Evolutionary conservation across 2,888 invertebrate genomes (phyloP).

Genomic region (Aspidiotus rigidus): DNA sequence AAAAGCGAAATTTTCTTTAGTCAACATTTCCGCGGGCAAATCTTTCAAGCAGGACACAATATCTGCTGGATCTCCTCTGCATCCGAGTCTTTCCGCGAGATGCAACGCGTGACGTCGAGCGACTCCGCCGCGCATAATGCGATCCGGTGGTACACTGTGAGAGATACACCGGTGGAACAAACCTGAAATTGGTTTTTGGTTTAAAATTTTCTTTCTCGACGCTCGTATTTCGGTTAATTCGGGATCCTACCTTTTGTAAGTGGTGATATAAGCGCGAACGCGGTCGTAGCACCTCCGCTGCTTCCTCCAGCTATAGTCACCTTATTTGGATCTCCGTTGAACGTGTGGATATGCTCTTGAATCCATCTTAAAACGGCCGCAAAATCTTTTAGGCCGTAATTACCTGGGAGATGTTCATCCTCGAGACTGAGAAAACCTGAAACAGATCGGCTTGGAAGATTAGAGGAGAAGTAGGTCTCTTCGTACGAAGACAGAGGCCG

Average conservation of each 20-base stretch:
- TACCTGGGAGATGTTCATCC: conserved; percentile 35
- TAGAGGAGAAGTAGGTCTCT: too few relatives aligned
- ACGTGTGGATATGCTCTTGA: conserved; percentile 29
- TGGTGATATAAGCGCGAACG: conserved; percentile 36
- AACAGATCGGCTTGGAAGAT: neutral
- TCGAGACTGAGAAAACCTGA: conserved; percentile 35
- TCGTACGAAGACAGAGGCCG: too few relatives aligned
- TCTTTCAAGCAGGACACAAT: conserved; percentile 56
- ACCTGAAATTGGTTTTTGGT: conserved; percentile 42
- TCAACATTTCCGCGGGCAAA: conserved; percentile 51
- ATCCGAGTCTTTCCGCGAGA: conserved; percentile 54
- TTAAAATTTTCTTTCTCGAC: neutral
- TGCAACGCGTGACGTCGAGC: conserved; percentile 53
- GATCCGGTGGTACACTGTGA: conserved; percentile 59
- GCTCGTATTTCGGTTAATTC: neutral
- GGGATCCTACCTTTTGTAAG: conserved; percentile 32
- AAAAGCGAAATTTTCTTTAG: neutral
- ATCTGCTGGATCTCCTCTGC: conserved; percentile 49
- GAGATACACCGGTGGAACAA: conserved; percentile 56
- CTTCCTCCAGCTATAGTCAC: conserved; percentile 37
- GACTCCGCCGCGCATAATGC: conserved; percentile 46
- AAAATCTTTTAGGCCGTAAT: conserved; percentile 35
- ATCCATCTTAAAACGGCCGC: conserved; percentile 34
- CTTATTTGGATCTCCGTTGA: conserved; percentile 31
- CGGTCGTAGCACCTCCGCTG: conserved; percentile 31